Percentiles rank a stretch among this genome's conserved stretches.
phyloP scores from a whole-genome alignment of 2,113 vertebrate genomes.

The Aleadryas rufinucha region DNA sequence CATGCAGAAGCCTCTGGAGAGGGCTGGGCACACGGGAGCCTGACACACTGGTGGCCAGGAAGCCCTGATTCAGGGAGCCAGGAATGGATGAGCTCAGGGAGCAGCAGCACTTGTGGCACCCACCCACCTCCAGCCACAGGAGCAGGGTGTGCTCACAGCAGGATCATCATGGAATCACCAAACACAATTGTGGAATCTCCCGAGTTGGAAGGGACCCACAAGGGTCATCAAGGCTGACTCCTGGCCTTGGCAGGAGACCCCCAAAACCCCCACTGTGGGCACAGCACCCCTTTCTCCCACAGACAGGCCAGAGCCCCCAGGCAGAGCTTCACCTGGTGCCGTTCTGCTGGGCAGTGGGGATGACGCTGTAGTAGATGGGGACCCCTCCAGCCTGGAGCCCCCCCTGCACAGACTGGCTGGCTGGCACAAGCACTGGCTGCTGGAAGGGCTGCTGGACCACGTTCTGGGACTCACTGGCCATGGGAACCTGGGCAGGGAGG shows the following conservation, averaged over 20 bases:
- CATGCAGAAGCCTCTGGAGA: not conserved
- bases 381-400: conserved; percentile 80
- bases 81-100: not conserved
- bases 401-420: conserved; percentile 93
- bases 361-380: conserved; percentile 95
- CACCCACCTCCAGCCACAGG: not conserved
- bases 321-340: conserved; percentile 83
- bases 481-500: conserved; percentile 80
- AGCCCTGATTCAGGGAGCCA: not conserved
- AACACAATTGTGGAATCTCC: not conserved
- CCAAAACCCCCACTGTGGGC: not conserved
- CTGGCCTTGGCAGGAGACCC: not conserved
- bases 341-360: conserved; percentile 92
- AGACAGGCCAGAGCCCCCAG: not conserved
- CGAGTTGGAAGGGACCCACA: fast-evolving
- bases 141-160: not conserved
- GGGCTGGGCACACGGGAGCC: not conserved
- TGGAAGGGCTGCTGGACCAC: conserved; percentile 95
- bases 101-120: not conserved
- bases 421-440: conserved; percentile 92
- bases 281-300: not conserved
- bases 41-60: not conserved
- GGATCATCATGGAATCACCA: not conserved
- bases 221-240: not conserved
- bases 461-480: conserved; percentile 88